Base-by-base conservation (phyloP, 2,888 invertebrate genomes). In the Venusia cambrica region DNA sequence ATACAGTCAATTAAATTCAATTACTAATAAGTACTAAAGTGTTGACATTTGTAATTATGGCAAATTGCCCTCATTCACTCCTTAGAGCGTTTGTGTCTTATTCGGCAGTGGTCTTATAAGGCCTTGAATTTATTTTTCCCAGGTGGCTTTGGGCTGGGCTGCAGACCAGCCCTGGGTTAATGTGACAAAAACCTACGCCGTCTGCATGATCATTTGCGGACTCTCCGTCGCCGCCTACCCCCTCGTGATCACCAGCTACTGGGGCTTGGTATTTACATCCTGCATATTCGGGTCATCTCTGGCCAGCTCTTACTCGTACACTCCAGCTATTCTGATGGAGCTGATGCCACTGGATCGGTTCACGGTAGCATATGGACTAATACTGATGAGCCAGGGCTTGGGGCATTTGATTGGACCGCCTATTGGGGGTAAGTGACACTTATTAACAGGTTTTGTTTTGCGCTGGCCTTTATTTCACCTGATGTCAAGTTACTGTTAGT, bases 321-420 rank as follows among this genome's bases (percentile, higher is more conserved):
- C 96, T 0, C 96, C 97, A 0, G 93, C 96, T 26, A 94, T 98
- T 47, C 80, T 97, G 42, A 96, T 97, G 50, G 93, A 97, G 64
- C 84, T 97, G 56, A 93, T 97, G 48, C 96, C 97, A 0, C 85
- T 98, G 51, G 96, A 97, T 52, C 90, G 94, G 52, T 97, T 98
- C 71, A 97, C 97, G 7, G 94, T 93, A 58, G 97, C 96, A 5
- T 98, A 97, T 71, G 98, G 98, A 4, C 81, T 98, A 49, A 92
- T 94, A 40, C 84, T 97, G 56, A 81, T 98, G 46, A 94, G 95
- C 49, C 97, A 98, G 78, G 98, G 98, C 5, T 90, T 98, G 41
- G 97, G 97, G n/a, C 97, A 96, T 83, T 88, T 98, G 14, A 79
- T 94, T 33, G 98, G 98, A 31, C 98, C 98, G 5, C 97, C 97